Conservation (phyloP, 2,888 invertebrate species). For the Sarcophaga rosellei region DNA sequence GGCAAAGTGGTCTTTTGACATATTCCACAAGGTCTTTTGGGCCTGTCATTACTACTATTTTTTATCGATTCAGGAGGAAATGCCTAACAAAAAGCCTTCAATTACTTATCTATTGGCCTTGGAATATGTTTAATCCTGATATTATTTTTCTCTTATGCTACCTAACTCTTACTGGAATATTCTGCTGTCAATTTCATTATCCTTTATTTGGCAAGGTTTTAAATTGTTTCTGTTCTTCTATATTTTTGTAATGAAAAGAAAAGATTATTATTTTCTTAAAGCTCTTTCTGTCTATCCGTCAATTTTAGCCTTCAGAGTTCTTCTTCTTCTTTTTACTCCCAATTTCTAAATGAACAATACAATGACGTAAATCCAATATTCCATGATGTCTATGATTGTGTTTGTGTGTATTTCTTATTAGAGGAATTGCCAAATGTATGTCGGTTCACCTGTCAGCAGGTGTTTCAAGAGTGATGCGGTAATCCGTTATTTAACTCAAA, state of each 20-base stretch:
- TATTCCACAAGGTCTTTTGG: no score
- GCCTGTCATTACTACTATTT: no score
- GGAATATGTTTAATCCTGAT: no score
- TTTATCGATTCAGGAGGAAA: no score
- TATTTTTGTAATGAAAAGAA: constrained; percentile 16
- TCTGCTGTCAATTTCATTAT: constrained; percentile 13
- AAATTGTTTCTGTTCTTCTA: background rate
- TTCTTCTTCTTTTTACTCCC: no score
- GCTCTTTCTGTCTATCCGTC: background rate
- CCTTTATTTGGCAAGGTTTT: background rate
- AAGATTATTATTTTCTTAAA: constrained; percentile 15
- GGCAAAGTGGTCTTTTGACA: no score
- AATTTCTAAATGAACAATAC: constrained; percentile 13
- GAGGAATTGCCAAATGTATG: constrained; percentile 57
- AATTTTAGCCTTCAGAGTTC: background rate
- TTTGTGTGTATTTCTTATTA: constrained; percentile 25
- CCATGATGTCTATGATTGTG: constrained; percentile 55
- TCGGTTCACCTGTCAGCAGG: constrained; percentile 64
- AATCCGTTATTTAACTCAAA: constrained; percentile 71
- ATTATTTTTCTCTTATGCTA: no score
- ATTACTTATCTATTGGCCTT: no score
- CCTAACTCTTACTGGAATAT: background rate
- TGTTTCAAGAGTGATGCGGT: constrained; percentile 67
- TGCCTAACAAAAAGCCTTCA: no score
- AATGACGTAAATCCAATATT: constrained; percentile 53